Evolutionary conservation across 2,797 vertebrate genomes (phyloP).

Genomic region (Paramormyrops hopkinsi): DNA sequence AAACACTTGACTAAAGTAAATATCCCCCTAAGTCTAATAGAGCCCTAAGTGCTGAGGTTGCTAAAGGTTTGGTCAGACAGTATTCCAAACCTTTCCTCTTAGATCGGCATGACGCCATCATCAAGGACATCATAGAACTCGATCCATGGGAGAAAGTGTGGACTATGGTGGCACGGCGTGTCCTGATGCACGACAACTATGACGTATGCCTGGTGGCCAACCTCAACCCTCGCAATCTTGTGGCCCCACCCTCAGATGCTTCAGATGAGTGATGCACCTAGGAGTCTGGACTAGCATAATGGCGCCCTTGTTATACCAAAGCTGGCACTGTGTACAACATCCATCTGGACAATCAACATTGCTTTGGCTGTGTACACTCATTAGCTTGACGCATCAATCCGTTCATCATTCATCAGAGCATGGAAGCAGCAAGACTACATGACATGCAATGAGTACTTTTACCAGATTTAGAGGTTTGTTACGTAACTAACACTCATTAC

Average conservation of each 20-base stretch:
- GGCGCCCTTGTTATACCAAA: not conserved
- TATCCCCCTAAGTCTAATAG: not conserved
- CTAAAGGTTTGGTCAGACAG: not conserved
- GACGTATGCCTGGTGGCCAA: slow-evolving; percentile 91
- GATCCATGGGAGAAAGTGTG: slow-evolving; percentile 88
- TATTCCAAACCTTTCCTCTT: slow-evolving; percentile 20
- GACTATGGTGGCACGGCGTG: slow-evolving; percentile 73
- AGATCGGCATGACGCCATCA: slow-evolving; percentile 91
- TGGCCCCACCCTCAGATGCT: slow-evolving; percentile 81
- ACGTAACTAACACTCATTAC: not conserved
- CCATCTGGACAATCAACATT: not conserved
- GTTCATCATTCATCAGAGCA: not conserved
- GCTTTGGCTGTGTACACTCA: not conserved
- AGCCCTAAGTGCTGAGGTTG: not conserved
- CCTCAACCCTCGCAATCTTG: slow-evolving; percentile 86
- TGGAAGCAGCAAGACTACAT: not conserved
- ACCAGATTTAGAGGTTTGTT: not conserved
- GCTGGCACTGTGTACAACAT: not conserved
- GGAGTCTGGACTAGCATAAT: not conserved
- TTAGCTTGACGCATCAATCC: not conserved
- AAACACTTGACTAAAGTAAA: not conserved
- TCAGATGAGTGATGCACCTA: slow-evolving; percentile 49
- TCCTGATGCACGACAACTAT: slow-evolving; percentile 93
- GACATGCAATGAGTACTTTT: not conserved
- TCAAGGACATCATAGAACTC: slow-evolving; percentile 88